Percentiles rank a stretch among this genome's conserved stretches.
These are phyloP conservation scores for Antennarius maculatus DNA, from an alignment of 2,797 vertebrate genomes.

Conservation along the genomic window DNA sequence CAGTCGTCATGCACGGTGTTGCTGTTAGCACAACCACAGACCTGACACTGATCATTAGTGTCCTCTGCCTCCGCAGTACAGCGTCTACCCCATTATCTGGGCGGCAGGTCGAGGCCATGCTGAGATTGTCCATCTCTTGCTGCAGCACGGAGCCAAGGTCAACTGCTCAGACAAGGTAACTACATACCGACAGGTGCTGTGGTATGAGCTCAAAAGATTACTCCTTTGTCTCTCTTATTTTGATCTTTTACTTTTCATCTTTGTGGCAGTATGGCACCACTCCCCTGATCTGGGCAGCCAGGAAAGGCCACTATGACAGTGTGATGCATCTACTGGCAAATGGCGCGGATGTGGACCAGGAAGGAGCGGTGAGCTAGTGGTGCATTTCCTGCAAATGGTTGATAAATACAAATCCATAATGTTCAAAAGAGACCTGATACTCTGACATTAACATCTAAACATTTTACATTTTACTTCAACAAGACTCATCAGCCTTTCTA, in stretches of 20 bases:
- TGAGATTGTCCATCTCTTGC: slow-evolving; percentile 91
- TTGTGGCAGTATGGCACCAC: slow-evolving; percentile 92
- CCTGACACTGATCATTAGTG: slow-evolving; percentile 47
- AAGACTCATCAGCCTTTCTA: too few species aligned
- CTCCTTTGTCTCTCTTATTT: not conserved
- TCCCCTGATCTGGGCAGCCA: slow-evolving; percentile 94
- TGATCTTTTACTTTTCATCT: not conserved
- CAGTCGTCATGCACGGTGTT: slow-evolving; percentile 1
- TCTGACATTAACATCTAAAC: too few species aligned
- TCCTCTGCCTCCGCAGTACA: slow-evolving; percentile 87
- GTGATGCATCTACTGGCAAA: slow-evolving; percentile 93
- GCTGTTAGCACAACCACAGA: slow-evolving; percentile 14
- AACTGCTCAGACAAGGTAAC: slow-evolving; percentile 99
- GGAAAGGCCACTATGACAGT: slow-evolving; percentile 93
- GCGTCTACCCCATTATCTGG: slow-evolving; percentile 98
- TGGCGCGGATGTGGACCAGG: slow-evolving; percentile 96
- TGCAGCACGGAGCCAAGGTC: slow-evolving; percentile 93
- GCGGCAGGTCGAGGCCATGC: slow-evolving; percentile 95
- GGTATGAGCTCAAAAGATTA: not conserved
- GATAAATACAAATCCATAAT: not conserved
- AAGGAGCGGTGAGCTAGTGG: slow-evolving; percentile 89
- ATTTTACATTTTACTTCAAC: too few species aligned
- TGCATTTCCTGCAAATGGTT: not conserved
- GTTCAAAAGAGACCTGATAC: not conserved
- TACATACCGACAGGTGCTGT: slow-evolving; percentile 39